These are phyloP conservation scores for Drosophila saltans DNA, from an alignment of 1,140 invertebrate species.

Conservation along the genomic window DNA sequence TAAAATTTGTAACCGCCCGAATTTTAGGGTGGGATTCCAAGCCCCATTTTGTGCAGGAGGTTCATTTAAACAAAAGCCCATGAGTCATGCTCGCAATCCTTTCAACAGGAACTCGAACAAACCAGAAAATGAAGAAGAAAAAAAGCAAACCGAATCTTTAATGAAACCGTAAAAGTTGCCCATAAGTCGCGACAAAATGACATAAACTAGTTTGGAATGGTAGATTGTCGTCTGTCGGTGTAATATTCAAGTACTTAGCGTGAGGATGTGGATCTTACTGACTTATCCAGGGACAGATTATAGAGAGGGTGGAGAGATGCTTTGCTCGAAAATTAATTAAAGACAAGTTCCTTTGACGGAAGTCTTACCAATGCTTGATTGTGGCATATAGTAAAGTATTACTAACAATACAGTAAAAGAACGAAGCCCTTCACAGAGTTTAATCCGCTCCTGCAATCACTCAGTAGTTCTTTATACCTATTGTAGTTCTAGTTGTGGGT, in stretches of 20 bases:
- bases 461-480: constrained; percentile 7
- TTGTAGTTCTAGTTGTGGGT: constrained; percentile 26
- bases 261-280: neutral
- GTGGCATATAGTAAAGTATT: neutral
- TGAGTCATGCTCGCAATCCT: constrained; percentile 44
- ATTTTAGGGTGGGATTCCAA: neutral
- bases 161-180: constrained; percentile 72
- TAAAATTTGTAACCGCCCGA: constrained; percentile 42
- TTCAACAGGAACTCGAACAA: constrained; percentile 33
- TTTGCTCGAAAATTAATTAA: neutral
- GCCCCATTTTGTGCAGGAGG: constrained; percentile 26
- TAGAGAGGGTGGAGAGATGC: neutral
- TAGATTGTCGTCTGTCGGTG: neutral
- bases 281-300: neutral
- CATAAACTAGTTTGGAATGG: constrained; percentile 60
- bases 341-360: neutral
- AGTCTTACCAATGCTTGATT: neutral
- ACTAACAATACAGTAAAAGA: neutral
- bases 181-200: constrained; percentile 72
- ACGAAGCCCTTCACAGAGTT: neutral
- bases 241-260: neutral
- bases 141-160: constrained; percentile 36
- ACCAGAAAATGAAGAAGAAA: constrained; percentile 20
- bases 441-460: neutral
- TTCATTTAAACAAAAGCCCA: constrained; percentile 28